Conservation (phyloP, 1,140 invertebrate species). For the Drosophila seguyi region DNA sequence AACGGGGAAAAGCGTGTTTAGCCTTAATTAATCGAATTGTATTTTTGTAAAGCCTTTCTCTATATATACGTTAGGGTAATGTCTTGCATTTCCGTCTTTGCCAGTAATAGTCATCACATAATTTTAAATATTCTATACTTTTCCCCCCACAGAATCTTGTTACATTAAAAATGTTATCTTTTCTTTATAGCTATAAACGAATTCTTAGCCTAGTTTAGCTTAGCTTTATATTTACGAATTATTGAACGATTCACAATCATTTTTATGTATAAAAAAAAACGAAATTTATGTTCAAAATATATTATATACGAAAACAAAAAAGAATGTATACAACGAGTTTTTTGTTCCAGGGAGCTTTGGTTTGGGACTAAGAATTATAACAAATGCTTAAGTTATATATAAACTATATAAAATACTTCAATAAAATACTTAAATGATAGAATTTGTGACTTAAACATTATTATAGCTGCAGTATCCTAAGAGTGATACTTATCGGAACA, state of each 20-base stretch:
- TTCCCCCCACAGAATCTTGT: slow-evolving; percentile 4
- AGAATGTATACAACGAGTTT: neutral
- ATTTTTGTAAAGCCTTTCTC: slow-evolving; percentile 55
- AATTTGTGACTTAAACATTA: neutral
- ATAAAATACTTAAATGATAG: neutral
- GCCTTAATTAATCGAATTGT: slow-evolving; percentile 61
- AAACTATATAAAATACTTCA: neutral
- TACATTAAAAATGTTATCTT: slow-evolving; percentile 10
- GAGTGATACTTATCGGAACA: no score
- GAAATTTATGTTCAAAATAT: slow-evolving; percentile 42
- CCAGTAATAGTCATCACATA: slow-evolving; percentile 37
- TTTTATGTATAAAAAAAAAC: slow-evolving; percentile 12
- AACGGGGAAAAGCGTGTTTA: slow-evolving; percentile 57
- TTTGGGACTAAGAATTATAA: neutral
- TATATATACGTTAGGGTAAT: slow-evolving; percentile 29
- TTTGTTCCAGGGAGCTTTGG: slow-evolving; percentile 3
- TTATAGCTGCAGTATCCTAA: no score
- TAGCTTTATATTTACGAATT: slow-evolving; percentile 26
- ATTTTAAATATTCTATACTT: slow-evolving; percentile 16
- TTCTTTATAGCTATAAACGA: slow-evolving; percentile 30
- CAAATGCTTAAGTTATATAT: neutral
- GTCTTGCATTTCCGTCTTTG: slow-evolving; percentile 42
- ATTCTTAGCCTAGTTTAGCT: slow-evolving; percentile 30
- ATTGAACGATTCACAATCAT: slow-evolving; percentile 21
- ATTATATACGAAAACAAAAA: slow-evolving; percentile 36